phyloP scores from a whole-genome alignment of 2,797 vertebrate species.

The Chelidonichthys spinosus region DNA sequence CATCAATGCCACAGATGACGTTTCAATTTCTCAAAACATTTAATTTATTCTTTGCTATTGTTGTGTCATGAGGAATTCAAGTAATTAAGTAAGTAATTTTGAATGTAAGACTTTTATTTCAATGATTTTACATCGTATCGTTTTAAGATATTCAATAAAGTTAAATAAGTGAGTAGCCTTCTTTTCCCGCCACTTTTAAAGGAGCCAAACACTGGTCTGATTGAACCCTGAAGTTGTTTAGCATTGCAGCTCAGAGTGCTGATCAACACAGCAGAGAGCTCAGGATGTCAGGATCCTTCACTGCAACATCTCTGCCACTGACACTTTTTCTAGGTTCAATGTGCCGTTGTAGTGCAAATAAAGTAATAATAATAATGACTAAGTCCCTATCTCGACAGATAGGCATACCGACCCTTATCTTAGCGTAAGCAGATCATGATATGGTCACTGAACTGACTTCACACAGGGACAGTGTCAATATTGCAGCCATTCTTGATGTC shows the following conservation, averaged over 20 bases:
- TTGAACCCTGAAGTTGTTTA: slow-evolving; percentile 4
- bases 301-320: not conserved
- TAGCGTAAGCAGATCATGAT: slow-evolving; percentile 54
- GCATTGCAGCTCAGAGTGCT: not conserved
- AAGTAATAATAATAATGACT: slow-evolving; percentile 19
- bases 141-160: no score
- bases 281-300: not conserved
- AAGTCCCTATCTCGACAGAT: slow-evolving; percentile 5
- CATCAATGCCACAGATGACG: no score
- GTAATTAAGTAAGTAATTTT: not conserved
- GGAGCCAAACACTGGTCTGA: not conserved
- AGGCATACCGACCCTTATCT: slow-evolving; percentile 54
- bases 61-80: no score
- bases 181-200: not conserved
- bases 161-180: not conserved
- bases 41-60: no score
- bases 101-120: not conserved
- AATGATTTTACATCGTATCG: no score
- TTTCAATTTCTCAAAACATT: no score
- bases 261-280: slow-evolving; percentile 11
- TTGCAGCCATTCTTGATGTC: slow-evolving; percentile 37
- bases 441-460: slow-evolving; percentile 59
- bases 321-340: slow-evolving; percentile 7
- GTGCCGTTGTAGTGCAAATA: slow-evolving; percentile 6
- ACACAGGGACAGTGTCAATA: slow-evolving; percentile 59